Percentiles rank a stretch among this genome's conserved stretches.
These are phyloP conservation scores for Amorpha juglandis DNA, from an alignment of 2,888 invertebrate species.

Conservation along the genomic window DNA sequence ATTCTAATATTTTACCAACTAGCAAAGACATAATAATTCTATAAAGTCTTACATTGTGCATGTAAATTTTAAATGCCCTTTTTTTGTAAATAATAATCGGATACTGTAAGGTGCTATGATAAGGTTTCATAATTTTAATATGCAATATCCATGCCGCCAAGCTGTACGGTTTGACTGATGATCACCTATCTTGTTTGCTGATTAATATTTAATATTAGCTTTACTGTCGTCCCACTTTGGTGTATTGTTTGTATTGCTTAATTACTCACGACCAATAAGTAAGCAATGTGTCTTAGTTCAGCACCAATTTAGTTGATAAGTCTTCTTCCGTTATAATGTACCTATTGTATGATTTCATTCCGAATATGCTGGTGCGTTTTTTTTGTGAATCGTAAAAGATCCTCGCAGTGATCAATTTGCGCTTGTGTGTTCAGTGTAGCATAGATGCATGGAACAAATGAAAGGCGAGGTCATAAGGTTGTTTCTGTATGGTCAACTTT, in stretches of 20 bases:
- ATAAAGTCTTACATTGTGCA: slow-evolving; percentile 34
- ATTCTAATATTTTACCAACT: background rate
- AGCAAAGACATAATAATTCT: slow-evolving; percentile 22
- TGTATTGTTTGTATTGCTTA: slow-evolving; percentile 33
- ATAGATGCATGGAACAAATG: slow-evolving; percentile 10
- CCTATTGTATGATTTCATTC: slow-evolving; percentile 50
- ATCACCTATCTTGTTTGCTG: slow-evolving; percentile 2
- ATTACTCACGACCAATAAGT: slow-evolving; percentile 25
- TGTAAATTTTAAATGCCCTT: slow-evolving; percentile 20
- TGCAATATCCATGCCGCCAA: slow-evolving; percentile 31
- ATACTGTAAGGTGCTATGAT: slow-evolving; percentile 40
- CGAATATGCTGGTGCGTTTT: slow-evolving; percentile 30
- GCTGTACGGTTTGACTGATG: slow-evolving; percentile 3
- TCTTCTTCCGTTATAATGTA: slow-evolving; percentile 48
- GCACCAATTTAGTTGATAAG: slow-evolving; percentile 46
- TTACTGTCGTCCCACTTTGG: slow-evolving; percentile 34
- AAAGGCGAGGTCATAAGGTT: slow-evolving; percentile 31
- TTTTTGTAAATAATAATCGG: slow-evolving; percentile 31
- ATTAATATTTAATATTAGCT: slow-evolving; percentile 27
- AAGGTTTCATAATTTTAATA: slow-evolving; percentile 14
- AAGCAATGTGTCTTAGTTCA: slow-evolving; percentile 33
- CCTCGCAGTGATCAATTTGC: slow-evolving; percentile 10
- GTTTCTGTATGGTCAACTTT: slow-evolving; percentile 38
- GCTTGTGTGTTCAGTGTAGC: slow-evolving; percentile 14
- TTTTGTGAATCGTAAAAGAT: background rate